Percentiles rank a stretch among this genome's conserved stretches.
phyloP scores from a whole-genome alignment of 2,888 invertebrate genomes.

The Craniophora ligustri region DNA sequence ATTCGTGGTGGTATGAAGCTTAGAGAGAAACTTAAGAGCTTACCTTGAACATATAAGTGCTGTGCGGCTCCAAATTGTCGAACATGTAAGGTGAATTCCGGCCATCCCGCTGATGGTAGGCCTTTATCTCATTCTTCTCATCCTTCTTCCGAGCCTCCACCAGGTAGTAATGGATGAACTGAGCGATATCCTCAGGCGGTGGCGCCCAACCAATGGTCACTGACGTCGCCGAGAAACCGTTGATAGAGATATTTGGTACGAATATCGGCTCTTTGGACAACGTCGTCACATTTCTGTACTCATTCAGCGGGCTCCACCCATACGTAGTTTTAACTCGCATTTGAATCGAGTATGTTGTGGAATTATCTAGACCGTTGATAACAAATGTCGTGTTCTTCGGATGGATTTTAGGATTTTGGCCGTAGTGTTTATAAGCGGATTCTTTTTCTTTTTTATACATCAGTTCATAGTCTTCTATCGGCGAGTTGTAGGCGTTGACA shows the following conservation, averaged over 20 bases:
- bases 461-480: slow-evolving; percentile 89
- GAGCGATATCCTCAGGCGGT: slow-evolving; percentile 90
- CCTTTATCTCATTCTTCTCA: slow-evolving; percentile 77
- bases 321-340: slow-evolving; percentile 91
- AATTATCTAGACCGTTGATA: slow-evolving; percentile 90
- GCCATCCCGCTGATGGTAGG: slow-evolving; percentile 90
- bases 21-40: too few relatives aligned
- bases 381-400: slow-evolving; percentile 91
- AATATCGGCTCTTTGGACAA: slow-evolving; percentile 93
- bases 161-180: slow-evolving; percentile 93
- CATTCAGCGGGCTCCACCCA: slow-evolving; percentile 87
- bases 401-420: slow-evolving; percentile 81
- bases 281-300: slow-evolving; percentile 82
- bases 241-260: slow-evolving; percentile 93
- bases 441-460: slow-evolving; percentile 61
- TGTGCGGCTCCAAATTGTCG: slow-evolving; percentile 92
- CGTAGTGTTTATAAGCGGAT: slow-evolving; percentile 17
- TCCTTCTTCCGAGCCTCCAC: slow-evolving; percentile 90
- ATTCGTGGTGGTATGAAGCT: too few relatives aligned
- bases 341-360: slow-evolving; percentile 90
- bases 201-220: slow-evolving; percentile 94
- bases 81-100: slow-evolving; percentile 93
- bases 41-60: slow-evolving; percentile 93
- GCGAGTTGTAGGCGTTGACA: slow-evolving; percentile 92
- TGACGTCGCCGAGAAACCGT: slow-evolving; percentile 91